phyloP scores from a whole-genome alignment of 2,888 invertebrate species.

The Acleris holmiana region DNA sequence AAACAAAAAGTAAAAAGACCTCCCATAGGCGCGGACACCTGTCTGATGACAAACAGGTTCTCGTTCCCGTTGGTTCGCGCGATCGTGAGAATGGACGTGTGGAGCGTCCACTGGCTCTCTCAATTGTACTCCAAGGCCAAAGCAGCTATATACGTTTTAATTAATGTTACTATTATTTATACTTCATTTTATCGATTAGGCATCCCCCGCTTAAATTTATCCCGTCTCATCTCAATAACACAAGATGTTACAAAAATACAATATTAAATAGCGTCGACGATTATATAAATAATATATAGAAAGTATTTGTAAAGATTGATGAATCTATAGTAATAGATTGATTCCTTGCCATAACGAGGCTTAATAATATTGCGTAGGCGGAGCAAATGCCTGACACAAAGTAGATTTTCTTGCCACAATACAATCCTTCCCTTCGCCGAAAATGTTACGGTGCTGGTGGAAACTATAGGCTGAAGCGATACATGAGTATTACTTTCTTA shows the following conservation, averaged over 20 bases:
- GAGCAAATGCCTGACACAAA: slow-evolving; percentile 34
- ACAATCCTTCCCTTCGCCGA: slow-evolving; percentile 31
- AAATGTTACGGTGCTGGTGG: slow-evolving; percentile 19
- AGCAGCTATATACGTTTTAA: slow-evolving; percentile 31
- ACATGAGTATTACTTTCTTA: neutral
- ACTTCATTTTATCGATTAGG: slow-evolving; percentile 4
- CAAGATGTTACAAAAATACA: no score
- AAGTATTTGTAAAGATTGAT: slow-evolving; percentile 4
- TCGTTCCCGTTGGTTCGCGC: slow-evolving; percentile 46
- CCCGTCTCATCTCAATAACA: no score
- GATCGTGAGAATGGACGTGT: slow-evolving; percentile 73
- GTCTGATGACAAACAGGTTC: slow-evolving; percentile 74
- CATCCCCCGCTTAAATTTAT: neutral
- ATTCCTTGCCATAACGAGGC: slow-evolving; percentile 26
- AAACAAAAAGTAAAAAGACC: slow-evolving; percentile 53
- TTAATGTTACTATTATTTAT: slow-evolving; percentile 21
- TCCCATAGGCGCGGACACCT: slow-evolving; percentile 62
- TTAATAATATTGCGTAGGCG: slow-evolving; percentile 32
- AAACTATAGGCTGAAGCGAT: slow-evolving; percentile 22
- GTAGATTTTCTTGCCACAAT: slow-evolving; percentile 38
- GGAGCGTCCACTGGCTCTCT: slow-evolving; percentile 44
- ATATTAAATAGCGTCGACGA: neutral
- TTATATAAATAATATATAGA: slow-evolving; percentile 4
- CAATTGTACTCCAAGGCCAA: slow-evolving; percentile 27
- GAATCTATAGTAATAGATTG: slow-evolving; percentile 29